Base-by-base conservation (phyloP, 2,113 vertebrate genomes). In the Gobio gobio region DNA sequence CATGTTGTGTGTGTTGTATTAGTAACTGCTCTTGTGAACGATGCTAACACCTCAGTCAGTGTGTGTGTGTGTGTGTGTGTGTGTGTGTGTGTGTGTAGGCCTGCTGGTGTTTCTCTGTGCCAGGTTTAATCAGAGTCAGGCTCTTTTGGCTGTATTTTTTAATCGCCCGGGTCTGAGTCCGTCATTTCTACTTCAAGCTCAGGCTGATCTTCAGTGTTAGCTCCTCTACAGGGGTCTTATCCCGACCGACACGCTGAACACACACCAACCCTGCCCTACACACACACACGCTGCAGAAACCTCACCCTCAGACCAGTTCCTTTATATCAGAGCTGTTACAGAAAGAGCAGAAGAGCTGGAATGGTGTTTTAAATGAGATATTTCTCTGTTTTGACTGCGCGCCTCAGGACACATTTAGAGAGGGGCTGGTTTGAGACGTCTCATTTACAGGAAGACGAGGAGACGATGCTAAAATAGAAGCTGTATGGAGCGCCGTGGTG, bases 181-280 rank as follows among this genome's bases (percentile, higher is more conserved):
- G 40, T 26, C 79, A 85, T 82, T 43, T 74, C 45, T 70, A 77
- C 76, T 76, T 83, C 43, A 73, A 56, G 73, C 24, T 47, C 22
- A 68, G 78, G 72, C 72, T 86, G 84, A 88, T 87, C 63, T 14
- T 75, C 33, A 40, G 51, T 6, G 73, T 47, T 78, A 82, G 76
- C 84, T 82, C 56, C 43, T 59, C 61, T 81, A 49, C 43, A 22
- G 29, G 51, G 40, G 3, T 36, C 76, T 73, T 68, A 80, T 64
- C 83, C 83, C 16, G 54, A 13, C 4, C 10, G 75, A 78, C 51
- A 78, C 4, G 61, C 47, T 26, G 22, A 64, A 54, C 82, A 63
- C 59, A 61, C 13, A 20, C 70, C 29, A 33, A 45, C 73, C 56
- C 84, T 49, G 72, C 43, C 58, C 78, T 63, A 10, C 16, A 45